phyloP scores from a whole-genome alignment of 2,888 invertebrate genomes.

The Scaptodrosophila latifasciaeformis region DNA sequence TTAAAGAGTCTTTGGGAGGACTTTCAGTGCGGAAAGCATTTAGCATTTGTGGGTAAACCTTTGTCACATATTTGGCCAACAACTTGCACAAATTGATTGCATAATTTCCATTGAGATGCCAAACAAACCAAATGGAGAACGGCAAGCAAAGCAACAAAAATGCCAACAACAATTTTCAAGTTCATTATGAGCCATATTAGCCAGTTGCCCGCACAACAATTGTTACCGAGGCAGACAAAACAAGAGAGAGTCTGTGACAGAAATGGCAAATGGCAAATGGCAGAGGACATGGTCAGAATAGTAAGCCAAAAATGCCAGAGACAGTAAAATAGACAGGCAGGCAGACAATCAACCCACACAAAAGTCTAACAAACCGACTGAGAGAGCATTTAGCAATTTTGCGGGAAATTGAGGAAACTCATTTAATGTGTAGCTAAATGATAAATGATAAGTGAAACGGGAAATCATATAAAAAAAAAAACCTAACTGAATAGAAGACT shows the following conservation, averaged over 20 bases:
- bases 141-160: slow-evolving; percentile 31
- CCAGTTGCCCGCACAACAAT: slow-evolving; percentile 1
- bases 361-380: slow-evolving; percentile 15
- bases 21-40: too few species aligned
- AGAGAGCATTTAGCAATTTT: slow-evolving; percentile 30
- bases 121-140: background rate
- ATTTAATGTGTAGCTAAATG: slow-evolving; percentile 64
- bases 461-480: slow-evolving; percentile 34
- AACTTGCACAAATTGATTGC: slow-evolving; percentile 67
- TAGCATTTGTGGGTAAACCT: slow-evolving; percentile 4
- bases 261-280: background rate
- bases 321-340: background rate
- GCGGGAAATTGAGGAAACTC: slow-evolving; percentile 57
- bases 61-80: slow-evolving; percentile 14
- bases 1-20: too few species aligned
- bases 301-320: too few species aligned
- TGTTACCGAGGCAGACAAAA: too few species aligned
- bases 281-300: slow-evolving; percentile 3
- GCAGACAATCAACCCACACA: slow-evolving; percentile 7
- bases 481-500: too few species aligned
- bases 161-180: slow-evolving; percentile 46
- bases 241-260: background rate
- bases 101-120: slow-evolving; percentile 52
- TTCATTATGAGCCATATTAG: slow-evolving; percentile 37
- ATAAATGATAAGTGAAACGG: slow-evolving; percentile 54